These are phyloP conservation scores for Melanotaenia nigrans DNA, from an alignment of 2,797 vertebrate species.

Conservation along the genomic window DNA sequence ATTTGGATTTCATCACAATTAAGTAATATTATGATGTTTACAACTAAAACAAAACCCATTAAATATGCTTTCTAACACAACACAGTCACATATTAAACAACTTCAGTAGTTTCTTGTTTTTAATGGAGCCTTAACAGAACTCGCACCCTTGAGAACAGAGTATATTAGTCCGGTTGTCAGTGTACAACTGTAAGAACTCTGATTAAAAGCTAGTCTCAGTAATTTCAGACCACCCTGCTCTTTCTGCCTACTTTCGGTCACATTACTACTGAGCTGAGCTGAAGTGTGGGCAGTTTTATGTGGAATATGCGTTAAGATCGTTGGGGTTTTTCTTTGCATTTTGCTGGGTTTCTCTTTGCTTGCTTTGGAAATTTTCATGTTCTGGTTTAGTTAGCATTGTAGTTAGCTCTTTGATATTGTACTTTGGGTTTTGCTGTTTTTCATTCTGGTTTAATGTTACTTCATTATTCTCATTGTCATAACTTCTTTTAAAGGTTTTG, in stretches of 20 bases:
- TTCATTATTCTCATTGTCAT: not conserved
- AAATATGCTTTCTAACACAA: no score
- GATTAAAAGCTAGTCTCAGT: not conserved
- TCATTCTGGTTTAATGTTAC: not conserved
- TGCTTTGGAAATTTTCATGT: not conserved
- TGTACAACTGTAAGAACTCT: not conserved
- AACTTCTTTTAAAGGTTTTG: not conserved
- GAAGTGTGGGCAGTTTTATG: not conserved
- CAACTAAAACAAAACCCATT: no score
- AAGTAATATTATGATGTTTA: no score
- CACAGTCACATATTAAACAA: not conserved
- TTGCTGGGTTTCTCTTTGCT: not conserved
- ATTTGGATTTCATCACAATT: no score
- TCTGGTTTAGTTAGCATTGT: not conserved
- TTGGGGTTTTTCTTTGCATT: not conserved
- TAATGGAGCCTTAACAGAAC: not conserved
- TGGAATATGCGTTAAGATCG: not conserved
- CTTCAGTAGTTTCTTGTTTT: not conserved
- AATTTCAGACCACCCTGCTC: not conserved
- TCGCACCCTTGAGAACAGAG: not conserved
- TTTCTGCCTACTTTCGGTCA: not conserved
- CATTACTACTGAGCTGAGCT: not conserved
- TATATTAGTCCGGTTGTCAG: not conserved
- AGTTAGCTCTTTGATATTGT: not conserved
- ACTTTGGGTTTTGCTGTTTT: not conserved